Base-by-base conservation (phyloP, 2,113 vertebrate species). In the Amblyornis subalaris region DNA sequence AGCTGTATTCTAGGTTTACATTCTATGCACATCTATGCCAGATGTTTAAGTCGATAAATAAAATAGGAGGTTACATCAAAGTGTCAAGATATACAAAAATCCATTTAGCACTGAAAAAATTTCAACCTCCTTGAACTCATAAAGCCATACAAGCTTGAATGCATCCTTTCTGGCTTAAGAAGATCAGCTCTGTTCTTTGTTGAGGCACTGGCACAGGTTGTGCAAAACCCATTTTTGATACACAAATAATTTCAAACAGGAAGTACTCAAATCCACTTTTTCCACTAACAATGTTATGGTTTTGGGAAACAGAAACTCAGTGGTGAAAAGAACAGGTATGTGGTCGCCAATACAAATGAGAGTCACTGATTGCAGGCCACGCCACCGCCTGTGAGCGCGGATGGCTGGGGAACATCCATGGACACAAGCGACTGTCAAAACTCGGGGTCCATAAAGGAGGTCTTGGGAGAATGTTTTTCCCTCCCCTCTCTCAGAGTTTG, bases 191-290 rank as follows among this genome's bases (percentile, higher is more conserved):
- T 97, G 91, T 96, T 97, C 94, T 97, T 96, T 95, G 94, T 95
- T 97, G 96, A 98, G 97, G 97, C 97, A 96, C 96, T 96, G 96
- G 95, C 96, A 98, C 96, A 96, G 90, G 89, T 96, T 97, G 97
- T 95, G 96, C 93, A 97, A 98, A 98, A 97, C 91, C 97, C 96
- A 96, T 96, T 95, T 95, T 95, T 95, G 93, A 96, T 94, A 98
- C 92, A 97, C 92, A 97, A 96, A 96, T 89, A 82, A 96, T 96
- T 97, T 97, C 93, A 96, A 96, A 95, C 93, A 96, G 97, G 97
- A 97, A 96, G 84, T 90, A 91, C 94, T 96, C 84, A 95, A 90
- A 96, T 94, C 88, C 96, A 97, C 97, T 94, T 97, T 95, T 96
- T 95, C 88, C 96, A 97, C 95, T 97, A 97, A 96, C 88, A 95